A percentile compares a stretch with the other conserved stretches of the same genome.
phyloP scores from a whole-genome alignment of 37 sponge, comb jelly and placozoan species.

The Mnemiopsis leidyi region DNA sequence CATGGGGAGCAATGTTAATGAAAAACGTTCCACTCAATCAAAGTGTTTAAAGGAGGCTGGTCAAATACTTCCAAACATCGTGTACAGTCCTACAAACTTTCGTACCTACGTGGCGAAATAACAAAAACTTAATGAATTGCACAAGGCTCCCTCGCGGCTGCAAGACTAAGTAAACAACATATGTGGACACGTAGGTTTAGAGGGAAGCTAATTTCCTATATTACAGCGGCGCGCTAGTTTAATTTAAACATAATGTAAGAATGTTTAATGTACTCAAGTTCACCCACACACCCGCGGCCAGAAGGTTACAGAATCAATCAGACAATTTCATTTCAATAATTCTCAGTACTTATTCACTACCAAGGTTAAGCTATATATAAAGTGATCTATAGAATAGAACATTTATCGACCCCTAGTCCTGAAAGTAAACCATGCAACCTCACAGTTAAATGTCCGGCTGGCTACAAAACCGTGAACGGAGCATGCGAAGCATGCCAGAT shows the following conservation, averaged over 20 bases:
- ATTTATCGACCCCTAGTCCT: too few species aligned
- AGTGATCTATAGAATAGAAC: too few species aligned
- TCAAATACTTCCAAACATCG: background rate
- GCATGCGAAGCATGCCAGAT: background rate
- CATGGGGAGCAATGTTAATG: background rate
- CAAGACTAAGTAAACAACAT: background rate
- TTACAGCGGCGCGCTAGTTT: background rate
- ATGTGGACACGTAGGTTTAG: background rate
- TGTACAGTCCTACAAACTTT: background rate
- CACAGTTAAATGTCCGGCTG: constrained; percentile 1
- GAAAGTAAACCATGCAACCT: background rate
- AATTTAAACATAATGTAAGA: background rate
- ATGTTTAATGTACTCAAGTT: too few species aligned
- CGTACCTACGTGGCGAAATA: background rate
- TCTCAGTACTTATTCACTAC: too few species aligned
- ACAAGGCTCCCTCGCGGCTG: background rate
- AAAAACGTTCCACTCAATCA: background rate
- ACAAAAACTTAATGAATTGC: background rate
- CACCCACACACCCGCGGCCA: too few species aligned
- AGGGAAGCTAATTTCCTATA: background rate
- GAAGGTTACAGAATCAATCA: too few species aligned
- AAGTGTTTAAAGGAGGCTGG: background rate
- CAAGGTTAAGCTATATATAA: too few species aligned
- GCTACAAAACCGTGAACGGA: background rate
- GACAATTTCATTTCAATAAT: too few species aligned